phyloP scores from a whole-genome alignment of 2,113 vertebrate species.

The rat (Rattus norvegicus) region DNA sequence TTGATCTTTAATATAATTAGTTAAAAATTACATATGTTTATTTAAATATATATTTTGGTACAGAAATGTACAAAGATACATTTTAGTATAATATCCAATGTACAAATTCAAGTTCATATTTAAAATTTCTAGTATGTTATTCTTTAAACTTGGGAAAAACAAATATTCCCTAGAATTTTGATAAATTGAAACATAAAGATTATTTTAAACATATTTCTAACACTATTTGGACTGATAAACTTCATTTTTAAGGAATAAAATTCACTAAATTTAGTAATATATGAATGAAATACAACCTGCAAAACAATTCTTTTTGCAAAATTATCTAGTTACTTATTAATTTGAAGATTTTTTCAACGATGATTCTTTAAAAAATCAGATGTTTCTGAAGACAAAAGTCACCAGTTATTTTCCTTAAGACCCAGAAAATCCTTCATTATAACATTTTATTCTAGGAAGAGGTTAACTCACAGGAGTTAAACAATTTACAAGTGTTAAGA shows the following conservation, averaged over 20 bases:
- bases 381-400: no score
- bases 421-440: no score
- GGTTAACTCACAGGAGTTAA: no score
- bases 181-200: not conserved
- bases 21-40: not conserved
- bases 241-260: not conserved
- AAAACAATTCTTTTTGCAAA: not conserved
- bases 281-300: not conserved
- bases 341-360: no score
- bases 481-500: no score
- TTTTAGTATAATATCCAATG: not conserved
- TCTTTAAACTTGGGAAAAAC: not conserved
- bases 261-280: not conserved
- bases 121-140: not conserved
- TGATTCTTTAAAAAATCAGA: no score
- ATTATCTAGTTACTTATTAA: not conserved
- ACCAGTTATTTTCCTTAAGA: no score
- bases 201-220: not conserved
- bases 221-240: not conserved
- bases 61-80: not conserved
- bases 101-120: not conserved
- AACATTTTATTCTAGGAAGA: no score
- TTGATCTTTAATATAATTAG: not conserved
- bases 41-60: no score
- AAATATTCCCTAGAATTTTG: not conserved